Evolutionary conservation across 2,797 vertebrate genomes (phyloP).

Genomic region (Bovichtus variegatus): DNA sequence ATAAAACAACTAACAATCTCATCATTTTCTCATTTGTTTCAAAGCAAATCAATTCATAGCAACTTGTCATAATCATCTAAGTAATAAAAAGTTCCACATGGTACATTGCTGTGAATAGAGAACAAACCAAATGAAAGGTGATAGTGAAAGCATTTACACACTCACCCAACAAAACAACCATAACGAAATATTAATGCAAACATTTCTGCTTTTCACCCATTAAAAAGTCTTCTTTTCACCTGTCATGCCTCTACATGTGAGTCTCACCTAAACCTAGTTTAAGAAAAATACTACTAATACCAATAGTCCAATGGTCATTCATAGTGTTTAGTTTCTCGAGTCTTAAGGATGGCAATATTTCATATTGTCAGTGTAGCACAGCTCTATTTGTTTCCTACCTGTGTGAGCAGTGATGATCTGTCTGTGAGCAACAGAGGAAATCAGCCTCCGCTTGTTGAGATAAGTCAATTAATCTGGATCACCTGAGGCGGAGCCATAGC

Average conservation of each 20-base stretch:
- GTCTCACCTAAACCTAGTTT: background rate
- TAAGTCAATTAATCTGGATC: conserved; percentile 78
- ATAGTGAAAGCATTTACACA: background rate
- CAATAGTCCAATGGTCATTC: background rate
- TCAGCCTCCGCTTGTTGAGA: conserved; percentile 47
- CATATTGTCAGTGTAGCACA: background rate
- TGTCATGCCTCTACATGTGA: background rate
- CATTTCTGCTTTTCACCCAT: background rate
- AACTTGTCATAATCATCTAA: background rate
- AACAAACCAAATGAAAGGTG: background rate
- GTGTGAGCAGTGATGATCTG: conserved; percentile 48
- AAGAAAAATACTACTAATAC: background rate
- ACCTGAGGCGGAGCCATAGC: conserved; percentile 57
- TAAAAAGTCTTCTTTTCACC: background rate
- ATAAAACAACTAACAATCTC: no score
- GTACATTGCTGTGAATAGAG: background rate
- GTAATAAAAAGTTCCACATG: background rate
- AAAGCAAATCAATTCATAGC: background rate
- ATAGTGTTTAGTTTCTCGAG: background rate
- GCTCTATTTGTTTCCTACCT: conserved; percentile 63
- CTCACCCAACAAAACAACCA: background rate
- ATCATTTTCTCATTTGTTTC: background rate
- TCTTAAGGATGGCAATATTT: background rate
- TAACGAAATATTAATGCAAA: background rate
- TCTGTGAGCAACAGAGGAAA: conserved; percentile 45